Percentiles rank a stretch among this genome's conserved stretches.
phyloP scores from a whole-genome alignment of 2,888 invertebrate genomes.

The Scaeva pyrastri region DNA sequence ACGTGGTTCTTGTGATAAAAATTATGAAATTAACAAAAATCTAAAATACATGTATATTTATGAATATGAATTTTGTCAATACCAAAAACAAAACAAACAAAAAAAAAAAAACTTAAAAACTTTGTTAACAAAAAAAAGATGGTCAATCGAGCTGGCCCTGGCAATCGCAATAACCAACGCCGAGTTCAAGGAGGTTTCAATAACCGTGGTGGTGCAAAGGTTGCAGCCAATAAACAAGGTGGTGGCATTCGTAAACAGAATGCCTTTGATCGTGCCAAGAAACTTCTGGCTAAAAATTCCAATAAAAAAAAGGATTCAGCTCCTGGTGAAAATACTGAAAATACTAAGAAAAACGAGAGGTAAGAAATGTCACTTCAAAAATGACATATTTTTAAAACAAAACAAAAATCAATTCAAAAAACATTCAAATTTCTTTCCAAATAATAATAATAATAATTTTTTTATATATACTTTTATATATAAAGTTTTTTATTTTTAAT shows the following conservation, averaged over 20 bases:
- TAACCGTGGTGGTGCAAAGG: constrained; percentile 84
- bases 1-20: constrained; percentile 68
- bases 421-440: constrained; percentile 77
- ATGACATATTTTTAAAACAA: constrained; percentile 77
- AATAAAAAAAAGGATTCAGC: constrained; percentile 84
- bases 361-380: constrained; percentile 81
- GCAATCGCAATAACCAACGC: constrained; percentile 80
- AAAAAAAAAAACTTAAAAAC: constrained; percentile 37
- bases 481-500: constrained; percentile 44
- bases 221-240: constrained; percentile 82
- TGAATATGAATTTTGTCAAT: constrained; percentile 62
- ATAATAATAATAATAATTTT: constrained; percentile 62
- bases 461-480: constrained; percentile 69
- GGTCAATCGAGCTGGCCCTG: constrained; percentile 84
- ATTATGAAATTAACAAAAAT: constrained; percentile 48
- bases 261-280: constrained; percentile 85
- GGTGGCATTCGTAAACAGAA: constrained; percentile 85
- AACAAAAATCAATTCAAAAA: constrained; percentile 76
- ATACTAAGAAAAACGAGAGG: constrained; percentile 83
- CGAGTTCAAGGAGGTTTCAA: constrained; percentile 83
- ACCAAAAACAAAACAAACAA: constrained; percentile 43
- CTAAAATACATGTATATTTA: constrained; percentile 29
- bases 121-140: constrained; percentile 79
- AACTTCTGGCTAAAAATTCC: constrained; percentile 85
- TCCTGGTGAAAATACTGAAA: constrained; percentile 83